A percentile compares a stretch with the other conserved stretches of the same genome.
Evolutionary conservation across 2,797 vertebrate genomes (phyloP).

Genomic region (Leptoclinus maculatus): DNA sequence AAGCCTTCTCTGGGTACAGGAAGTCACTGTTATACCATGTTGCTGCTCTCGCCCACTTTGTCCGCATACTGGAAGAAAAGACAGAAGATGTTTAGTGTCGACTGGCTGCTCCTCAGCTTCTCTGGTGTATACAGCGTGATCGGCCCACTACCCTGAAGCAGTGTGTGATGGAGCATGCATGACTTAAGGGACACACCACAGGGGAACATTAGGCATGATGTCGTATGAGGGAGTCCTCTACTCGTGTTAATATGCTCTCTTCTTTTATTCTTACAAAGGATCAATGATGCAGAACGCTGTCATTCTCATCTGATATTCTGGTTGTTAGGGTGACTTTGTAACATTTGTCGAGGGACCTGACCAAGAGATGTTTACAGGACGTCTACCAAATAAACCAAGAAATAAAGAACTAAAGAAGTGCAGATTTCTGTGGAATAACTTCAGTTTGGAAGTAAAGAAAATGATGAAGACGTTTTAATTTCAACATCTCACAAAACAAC

Average conservation of each 20-base stretch:
- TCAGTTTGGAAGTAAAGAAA: background rate
- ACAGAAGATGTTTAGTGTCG: slow-evolving; percentile 34
- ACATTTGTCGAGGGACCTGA: too few relatives aligned
- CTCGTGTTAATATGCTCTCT: too few relatives aligned
- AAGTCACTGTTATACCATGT: slow-evolving; percentile 93
- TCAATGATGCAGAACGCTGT: too few relatives aligned
- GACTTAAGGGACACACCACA: slow-evolving; percentile 52
- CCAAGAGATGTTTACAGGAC: too few relatives aligned
- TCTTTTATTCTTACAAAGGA: too few relatives aligned
- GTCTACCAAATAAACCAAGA: too few relatives aligned
- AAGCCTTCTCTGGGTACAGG: slow-evolving; percentile 63
- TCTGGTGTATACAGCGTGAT: background rate
- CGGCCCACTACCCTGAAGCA: background rate
- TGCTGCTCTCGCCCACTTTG: slow-evolving; percentile 96
- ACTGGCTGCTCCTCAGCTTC: background rate
- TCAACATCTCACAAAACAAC: background rate
- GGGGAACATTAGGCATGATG: slow-evolving; percentile 3
- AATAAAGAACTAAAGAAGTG: too few relatives aligned
- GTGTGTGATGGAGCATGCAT: slow-evolving; percentile 36
- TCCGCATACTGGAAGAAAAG: slow-evolving; percentile 91
- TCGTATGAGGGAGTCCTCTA: too few relatives aligned
- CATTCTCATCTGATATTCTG: too few relatives aligned
- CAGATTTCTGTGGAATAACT: background rate
- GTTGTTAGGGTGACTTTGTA: too few relatives aligned
- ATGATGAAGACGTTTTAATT: background rate